These are phyloP conservation scores for Crypturellus undulatus DNA, from an alignment of 2,113 vertebrate genomes.

Conservation along the genomic window DNA sequence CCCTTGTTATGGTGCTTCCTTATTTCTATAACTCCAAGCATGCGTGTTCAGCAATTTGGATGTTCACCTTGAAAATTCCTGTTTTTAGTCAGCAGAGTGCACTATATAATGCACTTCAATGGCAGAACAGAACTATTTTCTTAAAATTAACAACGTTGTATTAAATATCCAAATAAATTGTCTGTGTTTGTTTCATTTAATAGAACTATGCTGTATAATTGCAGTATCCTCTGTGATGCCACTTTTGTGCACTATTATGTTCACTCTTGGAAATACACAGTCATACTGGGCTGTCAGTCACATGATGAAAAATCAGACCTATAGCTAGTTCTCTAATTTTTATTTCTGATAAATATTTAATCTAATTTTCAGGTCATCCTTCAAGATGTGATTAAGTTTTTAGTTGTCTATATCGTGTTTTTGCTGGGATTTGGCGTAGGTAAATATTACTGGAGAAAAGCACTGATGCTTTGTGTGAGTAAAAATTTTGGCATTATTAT, in stretches of 20 bases:
- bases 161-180: not conserved
- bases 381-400: slow-evolving; percentile 84
- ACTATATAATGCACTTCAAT: not conserved
- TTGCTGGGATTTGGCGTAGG: slow-evolving; percentile 86
- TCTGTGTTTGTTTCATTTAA: not conserved
- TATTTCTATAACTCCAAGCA: not conserved
- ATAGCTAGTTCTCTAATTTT: not conserved
- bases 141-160: not conserved
- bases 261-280: not conserved
- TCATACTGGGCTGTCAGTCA: not conserved
- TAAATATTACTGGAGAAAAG: slow-evolving; percentile 69
- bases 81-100: not conserved
- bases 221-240: not conserved
- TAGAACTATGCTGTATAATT: not conserved
- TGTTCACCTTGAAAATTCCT: not conserved
- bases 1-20: not conserved
- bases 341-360: not conserved
- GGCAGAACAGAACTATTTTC: not conserved
- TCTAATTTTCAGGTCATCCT: slow-evolving; percentile 82
- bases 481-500: not conserved
- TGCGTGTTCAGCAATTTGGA: not conserved
- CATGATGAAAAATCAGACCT: not conserved
- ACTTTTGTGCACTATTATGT: not conserved
- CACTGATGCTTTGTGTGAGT: slow-evolving; percentile 29
- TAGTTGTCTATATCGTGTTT: slow-evolving; percentile 84